A percentile compares a stretch with the other conserved stretches of the same genome.
phyloP scores from a whole-genome alignment of 2,797 vertebrate species.

The Craterocephalus amniculus region DNA sequence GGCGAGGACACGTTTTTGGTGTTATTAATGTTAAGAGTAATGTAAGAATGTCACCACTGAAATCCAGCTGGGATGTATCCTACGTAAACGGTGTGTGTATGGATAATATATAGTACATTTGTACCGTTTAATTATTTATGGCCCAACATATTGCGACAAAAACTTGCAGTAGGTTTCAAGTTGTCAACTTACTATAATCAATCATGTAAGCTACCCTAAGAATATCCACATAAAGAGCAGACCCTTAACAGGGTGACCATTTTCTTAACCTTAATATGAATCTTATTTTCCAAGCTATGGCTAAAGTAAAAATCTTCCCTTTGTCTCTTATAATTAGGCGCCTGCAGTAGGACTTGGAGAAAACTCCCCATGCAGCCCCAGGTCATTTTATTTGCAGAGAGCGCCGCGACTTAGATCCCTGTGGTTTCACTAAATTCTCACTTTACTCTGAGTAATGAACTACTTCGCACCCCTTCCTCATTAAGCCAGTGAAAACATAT shows the following conservation, averaged over 20 bases:
- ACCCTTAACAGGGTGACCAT: not conserved
- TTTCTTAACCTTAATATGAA: conserved; percentile 27
- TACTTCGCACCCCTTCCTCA: conserved; percentile 60
- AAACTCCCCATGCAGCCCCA: conserved; percentile 41
- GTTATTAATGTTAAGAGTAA: conserved; percentile 8
- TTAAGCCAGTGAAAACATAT: conserved; percentile 53
- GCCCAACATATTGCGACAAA: conserved; percentile 43
- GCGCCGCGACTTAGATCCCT: conserved; percentile 59
- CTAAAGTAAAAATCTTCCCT: conserved; percentile 20
- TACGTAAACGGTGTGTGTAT: conserved; percentile 46
- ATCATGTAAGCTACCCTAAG: not conserved
- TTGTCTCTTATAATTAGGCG: conserved; percentile 59
- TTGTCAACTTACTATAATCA: conserved; percentile 10
- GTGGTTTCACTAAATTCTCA: conserved; percentile 70
- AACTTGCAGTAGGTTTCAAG: conserved; percentile 9
- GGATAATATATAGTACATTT: conserved; percentile 38
- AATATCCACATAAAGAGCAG: not conserved
- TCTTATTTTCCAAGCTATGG: conserved; percentile 29
- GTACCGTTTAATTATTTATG: conserved; percentile 58
- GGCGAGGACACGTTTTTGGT: conserved; percentile 9
- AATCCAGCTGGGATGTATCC: conserved; percentile 40
- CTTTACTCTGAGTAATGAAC: conserved; percentile 69
- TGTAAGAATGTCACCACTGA: conserved; percentile 1
- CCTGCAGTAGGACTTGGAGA: conserved; percentile 41
- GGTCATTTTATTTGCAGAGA: conserved; percentile 64